A percentile compares a stretch with the other conserved stretches of the same genome.
phyloP scores from a whole-genome alignment of 2,888 invertebrate genomes.

The Prostheceraeus crozeri region DNA sequence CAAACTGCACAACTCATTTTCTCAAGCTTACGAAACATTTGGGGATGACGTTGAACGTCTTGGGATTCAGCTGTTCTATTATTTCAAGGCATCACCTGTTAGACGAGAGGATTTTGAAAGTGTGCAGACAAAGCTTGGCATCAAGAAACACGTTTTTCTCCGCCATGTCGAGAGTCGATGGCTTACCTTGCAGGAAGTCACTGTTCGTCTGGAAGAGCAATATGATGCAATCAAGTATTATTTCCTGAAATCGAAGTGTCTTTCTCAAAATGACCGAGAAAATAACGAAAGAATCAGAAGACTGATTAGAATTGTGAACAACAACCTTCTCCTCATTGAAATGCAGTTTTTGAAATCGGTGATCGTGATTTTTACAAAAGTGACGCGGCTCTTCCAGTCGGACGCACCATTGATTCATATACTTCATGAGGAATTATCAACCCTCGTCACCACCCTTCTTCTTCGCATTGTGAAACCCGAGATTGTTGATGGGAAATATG shows the following conservation, averaged over 20 bases:
- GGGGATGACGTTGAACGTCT: slow-evolving; percentile 3
- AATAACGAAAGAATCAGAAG: slow-evolving; percentile 10
- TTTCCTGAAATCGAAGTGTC: not conserved
- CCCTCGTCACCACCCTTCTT: slow-evolving; percentile 1
- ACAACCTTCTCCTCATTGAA: slow-evolving; percentile 1
- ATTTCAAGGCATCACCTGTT: slow-evolving; percentile 15
- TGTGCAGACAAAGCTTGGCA: not conserved
- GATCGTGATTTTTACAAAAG: slow-evolving; percentile 1
- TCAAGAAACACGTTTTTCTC: slow-evolving; percentile 21
- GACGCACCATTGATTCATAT: slow-evolving; percentile 12
- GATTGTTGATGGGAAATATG: not conserved
- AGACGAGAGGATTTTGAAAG: slow-evolving; percentile 20
- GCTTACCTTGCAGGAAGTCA: slow-evolving; percentile 11
- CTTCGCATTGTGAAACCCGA: slow-evolving; percentile 2
- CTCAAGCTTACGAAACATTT: not conserved
- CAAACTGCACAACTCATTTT: slow-evolving; percentile 14
- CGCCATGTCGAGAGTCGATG: slow-evolving; percentile 6
- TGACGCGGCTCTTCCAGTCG: slow-evolving; percentile 1
- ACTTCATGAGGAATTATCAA: slow-evolving; percentile 6
- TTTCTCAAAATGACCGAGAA: not conserved
- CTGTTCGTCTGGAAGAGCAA: slow-evolving; percentile 10
- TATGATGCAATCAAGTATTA: slow-evolving; percentile 15
- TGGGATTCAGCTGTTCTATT: slow-evolving; percentile 1
- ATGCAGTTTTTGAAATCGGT: slow-evolving; percentile 9
- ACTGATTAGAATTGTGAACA: slow-evolving; percentile 3